Conservation (phyloP, 2,113 vertebrate species). For the Podocnemis expansa region DNA sequence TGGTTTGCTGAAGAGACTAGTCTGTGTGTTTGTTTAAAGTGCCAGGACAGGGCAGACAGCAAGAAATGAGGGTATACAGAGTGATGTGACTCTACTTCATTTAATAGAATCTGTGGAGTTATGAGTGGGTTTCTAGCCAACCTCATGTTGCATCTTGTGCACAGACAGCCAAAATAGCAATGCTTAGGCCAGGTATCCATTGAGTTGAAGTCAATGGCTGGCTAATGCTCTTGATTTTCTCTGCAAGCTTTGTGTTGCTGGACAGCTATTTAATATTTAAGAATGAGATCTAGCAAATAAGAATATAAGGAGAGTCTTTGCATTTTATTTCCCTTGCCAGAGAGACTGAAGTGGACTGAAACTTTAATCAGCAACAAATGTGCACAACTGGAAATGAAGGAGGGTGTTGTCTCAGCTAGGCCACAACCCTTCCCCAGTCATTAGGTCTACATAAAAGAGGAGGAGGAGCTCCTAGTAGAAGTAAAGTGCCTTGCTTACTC, state of each 20-base stretch:
- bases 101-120: background rate
- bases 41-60: slow-evolving; percentile 2
- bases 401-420: no score
- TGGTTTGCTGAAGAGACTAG: background rate
- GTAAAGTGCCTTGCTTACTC: background rate
- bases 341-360: background rate
- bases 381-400: background rate
- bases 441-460: background rate
- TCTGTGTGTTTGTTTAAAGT: background rate
- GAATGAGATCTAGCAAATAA: background rate
- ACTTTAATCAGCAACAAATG: background rate
- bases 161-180: no score
- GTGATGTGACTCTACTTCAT: background rate
- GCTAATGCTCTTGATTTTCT: background rate
- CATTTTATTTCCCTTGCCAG: background rate
- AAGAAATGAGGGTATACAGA: background rate
- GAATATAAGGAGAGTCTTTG: background rate
- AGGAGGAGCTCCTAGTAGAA: background rate
- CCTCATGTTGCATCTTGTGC: background rate
- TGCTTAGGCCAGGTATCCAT: background rate
- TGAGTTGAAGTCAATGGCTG: background rate
- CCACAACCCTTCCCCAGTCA: background rate
- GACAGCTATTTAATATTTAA: background rate
- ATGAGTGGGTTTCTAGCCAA: background rate
- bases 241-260: background rate